A percentile compares a stretch with the other conserved stretches of the same genome.
phyloP scores from a whole-genome alignment of 2,888 invertebrate genomes.

The Athripsodes cinereus region DNA sequence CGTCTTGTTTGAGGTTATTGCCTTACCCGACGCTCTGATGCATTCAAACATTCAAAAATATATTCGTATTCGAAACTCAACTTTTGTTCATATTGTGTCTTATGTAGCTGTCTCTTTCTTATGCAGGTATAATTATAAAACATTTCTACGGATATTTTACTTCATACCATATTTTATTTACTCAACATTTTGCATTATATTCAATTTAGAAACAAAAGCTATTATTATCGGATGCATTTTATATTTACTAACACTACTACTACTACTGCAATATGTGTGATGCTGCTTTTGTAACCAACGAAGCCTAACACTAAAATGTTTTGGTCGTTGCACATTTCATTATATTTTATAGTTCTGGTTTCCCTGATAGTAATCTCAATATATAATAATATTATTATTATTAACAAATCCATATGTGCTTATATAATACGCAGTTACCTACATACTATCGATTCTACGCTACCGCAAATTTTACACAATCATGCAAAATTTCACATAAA shows the following conservation, averaged over 20 bases:
- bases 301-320: slow-evolving; percentile 2
- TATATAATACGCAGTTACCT: too few relatives aligned
- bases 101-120: not conserved
- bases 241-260: not conserved
- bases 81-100: not conserved
- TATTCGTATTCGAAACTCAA: slow-evolving; percentile 10
- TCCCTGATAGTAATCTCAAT: slow-evolving; percentile 1
- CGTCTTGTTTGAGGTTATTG: slow-evolving; percentile 12
- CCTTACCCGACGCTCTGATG: slow-evolving; percentile 12
- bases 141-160: not conserved
- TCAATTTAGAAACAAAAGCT: not conserved
- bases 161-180: not conserved
- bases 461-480: too few relatives aligned
- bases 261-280: not conserved
- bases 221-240: not conserved
- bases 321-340: slow-evolving; percentile 14
- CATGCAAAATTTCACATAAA: too few relatives aligned
- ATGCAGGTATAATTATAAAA: not conserved
- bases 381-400: not conserved
- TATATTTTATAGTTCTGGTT: slow-evolving; percentile 5
- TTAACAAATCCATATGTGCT: too few relatives aligned
- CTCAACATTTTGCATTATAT: not conserved
- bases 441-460: too few relatives aligned
- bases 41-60: slow-evolving; percentile 7
- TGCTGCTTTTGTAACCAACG: not conserved